Conservation (phyloP, 2,113 vertebrate genomes). For the Cynocephalus volans region DNA sequence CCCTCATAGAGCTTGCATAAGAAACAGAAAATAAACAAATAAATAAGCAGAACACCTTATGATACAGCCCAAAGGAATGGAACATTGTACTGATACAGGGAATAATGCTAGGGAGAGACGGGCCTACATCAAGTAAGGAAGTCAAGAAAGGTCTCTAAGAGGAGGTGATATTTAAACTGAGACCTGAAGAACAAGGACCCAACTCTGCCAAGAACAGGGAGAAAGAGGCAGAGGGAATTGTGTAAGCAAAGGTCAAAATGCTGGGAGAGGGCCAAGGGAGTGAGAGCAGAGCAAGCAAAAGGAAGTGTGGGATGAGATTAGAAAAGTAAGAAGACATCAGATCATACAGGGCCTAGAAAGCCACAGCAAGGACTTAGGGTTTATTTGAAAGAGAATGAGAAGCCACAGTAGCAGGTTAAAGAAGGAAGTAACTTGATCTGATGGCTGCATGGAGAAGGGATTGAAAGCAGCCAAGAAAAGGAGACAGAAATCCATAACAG, state of each 20-base stretch:
- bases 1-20: not conserved
- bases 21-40: not conserved
- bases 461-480: not conserved
- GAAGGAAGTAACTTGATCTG: conserved; percentile 23
- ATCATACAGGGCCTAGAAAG: not conserved
- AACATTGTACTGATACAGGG: not conserved
- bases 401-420: conserved; percentile 12
- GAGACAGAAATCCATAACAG: not conserved
- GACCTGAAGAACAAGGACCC: not conserved
- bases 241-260: not conserved
- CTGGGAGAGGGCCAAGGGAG: not conserved
- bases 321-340: not conserved
- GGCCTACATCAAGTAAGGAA: not conserved
- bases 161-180: not conserved
- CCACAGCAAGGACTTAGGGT: not conserved
- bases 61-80: not conserved
- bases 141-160: not conserved
- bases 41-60: not conserved
- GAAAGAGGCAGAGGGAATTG: not conserved
- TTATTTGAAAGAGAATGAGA: conserved; percentile 5
- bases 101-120: not conserved
- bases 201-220: not conserved
- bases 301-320: not conserved
- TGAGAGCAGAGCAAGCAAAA: not conserved
- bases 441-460: not conserved